Percentiles rank a stretch among this genome's conserved stretches.
These are phyloP conservation scores for Heterotis niloticus DNA, from an alignment of 2,113 vertebrate species.

Conservation along the genomic window DNA sequence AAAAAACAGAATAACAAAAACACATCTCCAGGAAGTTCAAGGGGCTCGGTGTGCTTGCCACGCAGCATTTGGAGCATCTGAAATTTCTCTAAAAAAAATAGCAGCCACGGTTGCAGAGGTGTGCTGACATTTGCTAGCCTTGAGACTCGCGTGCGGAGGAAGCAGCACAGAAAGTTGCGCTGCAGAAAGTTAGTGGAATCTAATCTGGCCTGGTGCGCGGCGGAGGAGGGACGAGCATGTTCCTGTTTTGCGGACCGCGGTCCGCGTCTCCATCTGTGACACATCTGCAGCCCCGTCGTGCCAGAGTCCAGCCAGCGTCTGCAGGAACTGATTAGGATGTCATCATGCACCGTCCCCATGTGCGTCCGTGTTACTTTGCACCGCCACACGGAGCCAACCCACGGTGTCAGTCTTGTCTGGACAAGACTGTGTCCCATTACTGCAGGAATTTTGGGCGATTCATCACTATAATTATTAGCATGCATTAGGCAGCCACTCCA, in stretches of 20 bases:
- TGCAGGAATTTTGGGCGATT: slow-evolving; percentile 28
- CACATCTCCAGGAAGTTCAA: too few species aligned
- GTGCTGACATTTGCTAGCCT: too few species aligned
- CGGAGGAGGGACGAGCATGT: neutral
- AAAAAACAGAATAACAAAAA: too few species aligned
- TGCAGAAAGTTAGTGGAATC: neutral
- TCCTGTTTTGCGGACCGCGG: neutral
- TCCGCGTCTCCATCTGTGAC: slow-evolving; percentile 2
- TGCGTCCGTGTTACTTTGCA: slow-evolving; percentile 33
- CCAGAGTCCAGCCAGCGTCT: slow-evolving; percentile 4
- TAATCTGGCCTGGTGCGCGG: neutral
- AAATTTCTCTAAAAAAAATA: too few species aligned
- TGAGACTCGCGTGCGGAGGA: neutral
- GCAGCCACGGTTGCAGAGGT: too few species aligned
- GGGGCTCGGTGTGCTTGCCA: too few species aligned
- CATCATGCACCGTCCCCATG: slow-evolving; percentile 32
- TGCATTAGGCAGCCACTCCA: slow-evolving; percentile 3
- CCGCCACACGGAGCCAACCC: slow-evolving; percentile 20
- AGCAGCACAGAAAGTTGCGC: too few species aligned
- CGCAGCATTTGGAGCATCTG: too few species aligned
- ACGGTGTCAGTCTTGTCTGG: slow-evolving; percentile 10
- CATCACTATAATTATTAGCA: slow-evolving; percentile 43
- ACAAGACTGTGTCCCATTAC: slow-evolving; percentile 38
- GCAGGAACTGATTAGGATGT: slow-evolving; percentile 39
- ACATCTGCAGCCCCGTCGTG: slow-evolving; percentile 23